Evolutionary conservation across 2,888 invertebrate genomes (phyloP), one percentile per base, ranked within the genome.

Genomic region (Steinernema hermaphroditum): DNA sequence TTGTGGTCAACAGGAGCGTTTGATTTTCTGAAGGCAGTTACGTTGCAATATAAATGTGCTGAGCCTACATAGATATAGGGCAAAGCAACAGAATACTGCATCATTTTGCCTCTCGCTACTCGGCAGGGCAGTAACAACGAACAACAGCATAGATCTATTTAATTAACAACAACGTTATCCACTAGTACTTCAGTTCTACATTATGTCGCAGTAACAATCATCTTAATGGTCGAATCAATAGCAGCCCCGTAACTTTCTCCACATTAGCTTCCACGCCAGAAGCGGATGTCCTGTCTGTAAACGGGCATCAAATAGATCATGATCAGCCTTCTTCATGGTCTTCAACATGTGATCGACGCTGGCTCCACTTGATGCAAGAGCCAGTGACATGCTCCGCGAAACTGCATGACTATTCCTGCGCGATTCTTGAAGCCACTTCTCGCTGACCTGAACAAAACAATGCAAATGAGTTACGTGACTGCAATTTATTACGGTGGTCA

Each of bases 291-390:
- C 70, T 29, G 73, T 68, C 41, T 79, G 79, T 4, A 79, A 71
- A 6, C 71, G 50, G 2, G 44, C 37, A 41, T 71, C 74, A 29
- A 81, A 71, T 22, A 79, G 49, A 72, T 81, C 80, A 72, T 72
- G 77, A 19, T 75, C 69, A 29, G 37, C 69, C 14, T 78, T 79
- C 44, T 77, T 70, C 14, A 80, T 29, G 2, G 74, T 74, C 19
- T 72, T 68, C 2, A 83, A 50, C 24, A 82, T 72, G 74, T 81
- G 75, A 43, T 85, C 85, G n/a, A 80, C 76, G 16, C 76, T 76
- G 37, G 80, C 71, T 14, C 79, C 83, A 27, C 73, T 62, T 2
- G 81, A 72, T 34, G 80, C 70, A 27, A 85, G 77, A 0, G 84
- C 83, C 8, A 77, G 76, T 24, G 81, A 68, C 2, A 77, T 69